Base-by-base conservation (phyloP, 2,888 invertebrate genomes). In the Chrysotoxum bicinctum region DNA sequence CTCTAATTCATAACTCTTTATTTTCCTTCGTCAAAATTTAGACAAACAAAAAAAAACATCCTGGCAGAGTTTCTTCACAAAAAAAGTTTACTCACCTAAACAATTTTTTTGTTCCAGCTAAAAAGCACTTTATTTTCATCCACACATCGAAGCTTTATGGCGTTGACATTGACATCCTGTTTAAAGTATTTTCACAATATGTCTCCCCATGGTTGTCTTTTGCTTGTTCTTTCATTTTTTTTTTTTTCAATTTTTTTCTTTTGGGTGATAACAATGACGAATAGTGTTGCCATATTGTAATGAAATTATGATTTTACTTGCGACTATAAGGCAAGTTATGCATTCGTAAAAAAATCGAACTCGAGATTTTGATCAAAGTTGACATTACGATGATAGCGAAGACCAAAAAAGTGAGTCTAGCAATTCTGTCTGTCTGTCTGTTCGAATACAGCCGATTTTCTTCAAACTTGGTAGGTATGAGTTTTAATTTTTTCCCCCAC, bases 131-230 rank as follows among this genome's bases (percentile, higher is more conserved):
- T 66, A 66, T 50, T 48, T 48, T 66, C 62, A 64, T 64, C 62
- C 70, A 66, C 69, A 76, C 77, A 78, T 43, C 58, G 40, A 62
- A 73, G 52, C 14, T 19, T 37, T 35, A 60, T 60, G 56, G 52
- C 66, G 50, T 68, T 72, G 70, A 64, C 35, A 58, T 32, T 69
- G 73, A 72, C 69, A 50, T 74, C 69, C 69, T 73, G 62, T 23
- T 52, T 66, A 45, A 68, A 72, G 81, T 60, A 60, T 68, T 73
- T 82, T 45, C 73, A 54, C 82, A 82, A 82, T 77, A 77, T 82
- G 82, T 77, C 77, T 66, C 45, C 32, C 73, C 58, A 66, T 66
- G 45, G 64, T 52, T 64, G 52, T 68, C 70, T 64, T 50, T 60
- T 45, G 19, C 21, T 64, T 21, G 32, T 50, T 66, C 10, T 21